Percentiles rank a stretch among this genome's conserved stretches.
Evolutionary conservation across 35 echinoderm and acorn worm genomes (phyloP).

Genomic region (Diadema setosum): DNA sequence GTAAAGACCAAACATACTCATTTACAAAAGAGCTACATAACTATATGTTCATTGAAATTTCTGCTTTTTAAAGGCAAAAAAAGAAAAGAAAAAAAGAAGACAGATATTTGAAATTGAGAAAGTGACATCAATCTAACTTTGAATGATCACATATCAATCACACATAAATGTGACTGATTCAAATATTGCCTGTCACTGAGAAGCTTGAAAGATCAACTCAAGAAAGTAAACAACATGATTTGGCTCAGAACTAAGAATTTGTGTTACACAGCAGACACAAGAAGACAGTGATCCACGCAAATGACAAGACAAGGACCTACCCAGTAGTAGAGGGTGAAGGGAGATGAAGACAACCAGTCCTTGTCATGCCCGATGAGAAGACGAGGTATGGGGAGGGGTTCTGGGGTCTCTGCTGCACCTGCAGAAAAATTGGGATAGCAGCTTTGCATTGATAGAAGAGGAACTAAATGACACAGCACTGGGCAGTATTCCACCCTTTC

Average conservation of each 20-base stretch:
- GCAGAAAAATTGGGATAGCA: not conserved
- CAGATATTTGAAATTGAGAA: no score
- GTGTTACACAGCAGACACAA: not conserved
- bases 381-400: conserved; percentile 92
- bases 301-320: conserved; percentile 35
- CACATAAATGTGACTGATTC: no score
- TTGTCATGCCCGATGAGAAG: conserved; percentile 93
- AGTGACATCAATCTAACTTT: no score
- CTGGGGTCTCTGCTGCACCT: conserved; percentile 82
- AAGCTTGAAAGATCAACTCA: no score
- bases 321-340: conserved; percentile 93
- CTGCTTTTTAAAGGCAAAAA: not conserved
- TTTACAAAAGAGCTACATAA: not conserved
- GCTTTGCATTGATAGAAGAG: not conserved
- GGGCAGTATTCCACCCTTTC: no score
- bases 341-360: conserved; percentile 96
- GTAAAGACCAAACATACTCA: not conserved
- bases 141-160: no score
- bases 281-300: not conserved
- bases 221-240: no score
- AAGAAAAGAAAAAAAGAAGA: no score
- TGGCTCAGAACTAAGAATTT: no score
- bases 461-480: no score
- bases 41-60: not conserved
- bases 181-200: no score